These are phyloP conservation scores for Felis chaus DNA, from an alignment of 2,113 vertebrate genomes.

Conservation along the genomic window DNA sequence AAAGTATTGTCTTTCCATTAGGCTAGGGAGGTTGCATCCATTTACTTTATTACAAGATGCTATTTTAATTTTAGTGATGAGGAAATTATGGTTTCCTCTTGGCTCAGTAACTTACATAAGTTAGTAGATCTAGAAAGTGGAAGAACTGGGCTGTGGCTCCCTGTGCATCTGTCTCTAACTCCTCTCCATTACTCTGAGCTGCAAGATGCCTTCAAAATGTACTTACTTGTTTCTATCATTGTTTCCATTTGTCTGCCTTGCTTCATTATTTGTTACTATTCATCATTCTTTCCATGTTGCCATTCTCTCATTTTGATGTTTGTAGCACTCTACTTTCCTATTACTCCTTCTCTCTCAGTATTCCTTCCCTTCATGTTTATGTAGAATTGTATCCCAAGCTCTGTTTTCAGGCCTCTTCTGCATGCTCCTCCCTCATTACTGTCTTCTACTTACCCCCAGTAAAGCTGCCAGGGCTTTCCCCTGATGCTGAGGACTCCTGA, in stretches of 20 bases:
- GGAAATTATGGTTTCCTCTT: not conserved
- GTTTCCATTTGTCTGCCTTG: not conserved
- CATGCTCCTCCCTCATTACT: not conserved
- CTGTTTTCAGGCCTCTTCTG: not conserved
- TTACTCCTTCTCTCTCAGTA: not conserved
- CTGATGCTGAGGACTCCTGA: not conserved
- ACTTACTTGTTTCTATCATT: not conserved
- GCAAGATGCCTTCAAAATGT: not conserved
- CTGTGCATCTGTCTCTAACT: not conserved
- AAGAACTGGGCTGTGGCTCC: not conserved
- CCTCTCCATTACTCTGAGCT: not conserved
- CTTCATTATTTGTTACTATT: not conserved
- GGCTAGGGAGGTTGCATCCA: not conserved
- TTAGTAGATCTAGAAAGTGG: not conserved
- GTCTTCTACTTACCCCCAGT: not conserved
- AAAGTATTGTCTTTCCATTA: constrained; percentile 20
- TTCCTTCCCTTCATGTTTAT: not conserved
- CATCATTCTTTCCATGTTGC: not conserved
- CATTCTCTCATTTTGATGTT: not conserved
- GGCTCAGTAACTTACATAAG: not conserved
- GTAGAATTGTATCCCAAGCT: not conserved
- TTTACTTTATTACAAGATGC: not conserved
- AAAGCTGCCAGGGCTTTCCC: not conserved
- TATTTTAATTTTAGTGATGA: not conserved
- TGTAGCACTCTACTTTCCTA: not conserved